Conservation (phyloP, 2,797 vertebrate genomes). For the Atherinosoma microstoma region DNA sequence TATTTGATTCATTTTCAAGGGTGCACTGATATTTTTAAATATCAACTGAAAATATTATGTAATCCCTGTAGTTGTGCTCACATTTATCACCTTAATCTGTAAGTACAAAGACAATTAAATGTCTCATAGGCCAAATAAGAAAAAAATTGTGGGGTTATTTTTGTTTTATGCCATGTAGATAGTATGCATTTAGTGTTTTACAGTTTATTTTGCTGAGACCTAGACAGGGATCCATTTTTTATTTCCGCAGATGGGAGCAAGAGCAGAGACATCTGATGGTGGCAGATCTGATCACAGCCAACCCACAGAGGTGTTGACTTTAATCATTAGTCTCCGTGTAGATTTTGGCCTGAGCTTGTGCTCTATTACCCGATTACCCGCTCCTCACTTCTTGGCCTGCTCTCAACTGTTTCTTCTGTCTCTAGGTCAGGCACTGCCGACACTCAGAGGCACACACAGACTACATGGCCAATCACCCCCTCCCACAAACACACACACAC, state of each 20-base stretch:
- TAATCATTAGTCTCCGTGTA: constrained; percentile 72
- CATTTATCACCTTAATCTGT: neutral
- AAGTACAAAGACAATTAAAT: neutral
- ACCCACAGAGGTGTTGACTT: constrained; percentile 68
- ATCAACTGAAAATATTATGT: neutral
- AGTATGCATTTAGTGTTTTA: neutral
- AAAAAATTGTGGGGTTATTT: neutral
- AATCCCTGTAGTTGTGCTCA: neutral
- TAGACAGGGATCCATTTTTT: constrained; percentile 39
- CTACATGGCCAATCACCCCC: neutral
- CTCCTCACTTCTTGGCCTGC: constrained; percentile 51
- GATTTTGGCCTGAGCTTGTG: constrained; percentile 60
- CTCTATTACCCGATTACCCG: constrained; percentile 28
- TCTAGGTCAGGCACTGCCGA: constrained; percentile 56
- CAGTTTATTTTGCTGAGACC: constrained; percentile 7
- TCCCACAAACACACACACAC: constrained; percentile 7
- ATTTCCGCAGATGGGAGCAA: constrained; percentile 47
- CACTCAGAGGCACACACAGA: constrained; percentile 24
- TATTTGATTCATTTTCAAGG: neutral
- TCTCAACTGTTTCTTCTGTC: constrained; percentile 62
- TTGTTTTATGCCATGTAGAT: neutral
- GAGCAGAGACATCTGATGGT: constrained; percentile 38
- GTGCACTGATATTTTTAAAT: neutral
- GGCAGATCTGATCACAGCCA: constrained; percentile 44
- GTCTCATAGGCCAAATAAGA: neutral